Evolutionary conservation across 2,797 vertebrate species (phyloP), one percentile per base, ranked within the genome.

Genomic region (Leptoclinus maculatus): DNA sequence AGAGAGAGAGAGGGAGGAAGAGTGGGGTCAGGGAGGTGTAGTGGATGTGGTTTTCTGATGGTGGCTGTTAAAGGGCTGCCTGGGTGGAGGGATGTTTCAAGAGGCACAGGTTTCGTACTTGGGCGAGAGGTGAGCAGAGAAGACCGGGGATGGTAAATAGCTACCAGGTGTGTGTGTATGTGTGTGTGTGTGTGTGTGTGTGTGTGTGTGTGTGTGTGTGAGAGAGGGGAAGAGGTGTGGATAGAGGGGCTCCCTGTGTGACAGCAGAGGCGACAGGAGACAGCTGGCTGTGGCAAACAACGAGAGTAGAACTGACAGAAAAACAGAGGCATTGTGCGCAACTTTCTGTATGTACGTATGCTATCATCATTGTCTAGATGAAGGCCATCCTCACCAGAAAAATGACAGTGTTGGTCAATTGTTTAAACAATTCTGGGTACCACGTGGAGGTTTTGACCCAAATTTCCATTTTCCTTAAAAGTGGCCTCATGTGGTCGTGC

Each of bases 161-260:
- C 91, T 94, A 88, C 93, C 94, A 96, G 96, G 94, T 96, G 94
- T 89, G 81, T 79, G 67, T 74, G 68, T n/a, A n/a, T n/a, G n/a
- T n/a, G n/a, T n/a, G n/a, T n/a, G n/a, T n/a, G n/a, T n/a, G n/a
- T n/a, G n/a, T n/a, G n/a, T n/a, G n/a, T 43, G 62, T 66, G 59
- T 21, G 94, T 96, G 94, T 89, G 82, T 80, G 69, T 74, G 65
- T 59, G 74, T 63, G 41, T 63, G 68, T 51, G 66, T 68, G 70
- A 17, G 66, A 41, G 58, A 57, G 36, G 9, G 66, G 54, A 72
- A 53, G 66, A 49, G 41, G 47, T 13, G 66, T 38, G 38, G 32
- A 14, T 32, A 10, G 41, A 65, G 70, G 39, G 71, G 45, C 53
- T 78, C 54, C 47, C 25, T 34, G 57, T 90, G 92, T 87, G 91